Evolutionary conservation across 2,888 invertebrate species (phyloP).

Genomic region (Drosophila ezoana): DNA sequence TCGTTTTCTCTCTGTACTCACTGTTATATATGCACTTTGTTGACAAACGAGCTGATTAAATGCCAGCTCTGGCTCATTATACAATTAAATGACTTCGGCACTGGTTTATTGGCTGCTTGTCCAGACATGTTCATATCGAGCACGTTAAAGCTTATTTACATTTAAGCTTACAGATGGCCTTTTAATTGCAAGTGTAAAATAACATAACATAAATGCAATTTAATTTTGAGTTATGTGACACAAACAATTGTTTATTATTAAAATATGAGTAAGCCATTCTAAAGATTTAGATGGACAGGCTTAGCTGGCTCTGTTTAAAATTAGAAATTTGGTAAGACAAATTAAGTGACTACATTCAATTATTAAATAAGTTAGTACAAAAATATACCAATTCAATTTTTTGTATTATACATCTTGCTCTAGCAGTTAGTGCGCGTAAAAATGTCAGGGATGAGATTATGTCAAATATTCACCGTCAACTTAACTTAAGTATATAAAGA

Average conservation of each 20-base stretch:
- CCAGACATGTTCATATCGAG: conserved; percentile 1
- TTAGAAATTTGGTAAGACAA: too few species aligned
- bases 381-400: background rate
- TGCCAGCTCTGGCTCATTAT: conserved; percentile 72
- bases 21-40: conserved; percentile 72
- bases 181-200: conserved; percentile 17
- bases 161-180: conserved; percentile 25
- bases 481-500: too few species aligned
- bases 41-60: conserved; percentile 79
- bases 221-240: background rate
- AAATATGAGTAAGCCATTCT: background rate
- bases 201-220: conserved; percentile 5
- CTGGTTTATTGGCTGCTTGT: conserved; percentile 36
- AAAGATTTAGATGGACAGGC: background rate
- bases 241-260: conserved; percentile 10
- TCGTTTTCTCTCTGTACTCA: conserved; percentile 5
- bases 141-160: conserved; percentile 42
- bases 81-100: conserved; percentile 68
- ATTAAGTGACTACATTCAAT: too few species aligned
- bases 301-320: too few species aligned
- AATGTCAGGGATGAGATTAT: too few species aligned
- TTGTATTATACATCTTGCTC: too few species aligned
- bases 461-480: too few species aligned
- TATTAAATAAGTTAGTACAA: background rate
- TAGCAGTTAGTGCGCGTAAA: too few species aligned